Conservation (phyloP, 2,797 vertebrate species). For the Argentina silus region DNA sequence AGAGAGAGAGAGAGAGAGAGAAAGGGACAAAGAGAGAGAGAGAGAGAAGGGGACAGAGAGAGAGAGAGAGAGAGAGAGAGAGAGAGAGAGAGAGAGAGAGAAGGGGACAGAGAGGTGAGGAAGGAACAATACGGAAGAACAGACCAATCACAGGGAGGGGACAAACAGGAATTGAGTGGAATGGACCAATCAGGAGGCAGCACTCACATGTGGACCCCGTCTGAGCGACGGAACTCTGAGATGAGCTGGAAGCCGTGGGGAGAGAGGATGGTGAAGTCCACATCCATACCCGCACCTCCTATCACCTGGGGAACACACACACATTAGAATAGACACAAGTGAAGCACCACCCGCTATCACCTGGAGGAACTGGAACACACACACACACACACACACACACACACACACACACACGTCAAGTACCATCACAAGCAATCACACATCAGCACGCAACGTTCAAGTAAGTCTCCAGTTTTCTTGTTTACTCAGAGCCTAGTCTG, state of each 20-base stretch:
- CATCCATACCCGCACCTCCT: conserved; percentile 85
- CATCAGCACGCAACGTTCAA: too few species aligned
- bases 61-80: not conserved
- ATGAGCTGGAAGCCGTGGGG: conserved; percentile 79
- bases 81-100: not conserved
- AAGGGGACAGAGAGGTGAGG: not conserved
- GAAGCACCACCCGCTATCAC: too few species aligned
- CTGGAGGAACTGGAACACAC: too few species aligned
- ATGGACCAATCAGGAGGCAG: not conserved
- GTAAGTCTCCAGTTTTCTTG: too few species aligned
- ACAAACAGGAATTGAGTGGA: not conserved
- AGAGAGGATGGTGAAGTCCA: conserved; percentile 84
- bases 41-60: not conserved
- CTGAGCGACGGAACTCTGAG: conserved; percentile 82
- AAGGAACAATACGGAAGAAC: too few species aligned
- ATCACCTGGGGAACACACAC: conserved; percentile 78
- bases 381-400: not conserved
- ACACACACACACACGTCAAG: not conserved
- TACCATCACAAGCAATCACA: not conserved
- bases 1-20: not conserved
- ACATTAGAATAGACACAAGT: too few species aligned
- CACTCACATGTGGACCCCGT: conserved; percentile 86
- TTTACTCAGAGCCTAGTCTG: too few species aligned
- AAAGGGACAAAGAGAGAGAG: not conserved
- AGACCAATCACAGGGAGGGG: not conserved